Conservation (phyloP, 2,888 invertebrate species). For the Nephrocerus scutellatus region DNA sequence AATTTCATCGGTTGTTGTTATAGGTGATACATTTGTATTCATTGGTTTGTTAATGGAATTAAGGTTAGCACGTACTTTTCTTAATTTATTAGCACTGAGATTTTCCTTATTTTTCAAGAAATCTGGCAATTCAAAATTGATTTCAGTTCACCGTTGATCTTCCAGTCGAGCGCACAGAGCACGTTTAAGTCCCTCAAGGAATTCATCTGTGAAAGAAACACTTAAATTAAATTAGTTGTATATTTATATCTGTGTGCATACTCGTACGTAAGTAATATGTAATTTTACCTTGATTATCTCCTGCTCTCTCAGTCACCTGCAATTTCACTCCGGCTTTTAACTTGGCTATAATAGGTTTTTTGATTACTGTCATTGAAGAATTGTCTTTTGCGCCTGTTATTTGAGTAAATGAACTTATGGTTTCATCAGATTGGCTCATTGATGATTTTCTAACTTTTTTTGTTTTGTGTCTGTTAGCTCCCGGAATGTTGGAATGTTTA, state of each 20-base stretch:
- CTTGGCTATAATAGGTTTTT: conserved; percentile 62
- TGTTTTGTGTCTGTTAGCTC: conserved; percentile 37
- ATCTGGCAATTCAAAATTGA: conserved; percentile 69
- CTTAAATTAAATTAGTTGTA: background rate
- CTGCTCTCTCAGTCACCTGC: conserved; percentile 53
- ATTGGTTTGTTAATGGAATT: conserved; percentile 38
- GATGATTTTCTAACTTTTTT: conserved; percentile 31
- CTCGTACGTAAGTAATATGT: conserved; percentile 1
- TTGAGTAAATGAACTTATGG: conserved; percentile 19
- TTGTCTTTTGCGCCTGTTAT: no score
- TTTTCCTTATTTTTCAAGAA: conserved; percentile 62
- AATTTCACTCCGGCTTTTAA: conserved; percentile 62
- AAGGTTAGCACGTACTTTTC: conserved; percentile 42
- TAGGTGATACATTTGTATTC: conserved; percentile 15
- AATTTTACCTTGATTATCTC: conserved; percentile 64
- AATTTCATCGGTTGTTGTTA: conserved; percentile 17
- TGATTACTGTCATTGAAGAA: no score
- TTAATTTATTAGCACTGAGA: conserved; percentile 42
- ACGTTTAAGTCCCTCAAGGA: conserved; percentile 66
- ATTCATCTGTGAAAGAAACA: conserved; percentile 52
- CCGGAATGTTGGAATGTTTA: conserved; percentile 47
- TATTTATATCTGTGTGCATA: conserved; percentile 1
- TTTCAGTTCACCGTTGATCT: conserved; percentile 71
- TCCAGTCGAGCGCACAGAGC: conserved; percentile 67
- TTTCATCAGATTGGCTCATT: conserved; percentile 39